These are phyloP conservation scores for Tenthredo distinguenda DNA, from an alignment of 2,888 invertebrate genomes.

Conservation along the genomic window DNA sequence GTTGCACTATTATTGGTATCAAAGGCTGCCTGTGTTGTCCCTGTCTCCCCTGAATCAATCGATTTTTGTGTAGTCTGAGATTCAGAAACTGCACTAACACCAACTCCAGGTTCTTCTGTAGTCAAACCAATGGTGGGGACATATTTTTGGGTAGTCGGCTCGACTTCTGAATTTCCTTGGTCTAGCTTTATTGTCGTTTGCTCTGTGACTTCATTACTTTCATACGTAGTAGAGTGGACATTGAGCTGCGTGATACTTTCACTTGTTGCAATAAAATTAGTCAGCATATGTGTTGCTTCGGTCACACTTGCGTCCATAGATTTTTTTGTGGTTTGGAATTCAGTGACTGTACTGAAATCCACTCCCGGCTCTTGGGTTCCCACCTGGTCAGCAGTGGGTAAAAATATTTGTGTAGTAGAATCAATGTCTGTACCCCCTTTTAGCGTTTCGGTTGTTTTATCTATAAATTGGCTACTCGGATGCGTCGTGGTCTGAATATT, in stretches of 20 bases:
- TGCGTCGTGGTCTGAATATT: not conserved
- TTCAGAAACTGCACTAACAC: not conserved
- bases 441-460: not conserved
- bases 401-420: not conserved
- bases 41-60: not conserved
- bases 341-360: constrained; percentile 79
- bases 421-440: not conserved
- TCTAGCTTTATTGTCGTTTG: constrained; percentile 5
- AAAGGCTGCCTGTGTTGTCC: not conserved
- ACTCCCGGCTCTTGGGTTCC: constrained; percentile 56
- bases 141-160: not conserved
- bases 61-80: constrained; percentile 20
- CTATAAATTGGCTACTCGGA: not conserved
- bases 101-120: not conserved
- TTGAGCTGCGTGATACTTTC: not conserved
- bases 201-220: not conserved
- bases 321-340: constrained; percentile 76
- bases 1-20: constrained; percentile 1
- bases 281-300: constrained; percentile 57
- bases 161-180: constrained; percentile 1
- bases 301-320: constrained; percentile 69
- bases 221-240: not conserved
- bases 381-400: not conserved
- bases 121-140: not conserved
- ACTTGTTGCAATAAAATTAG: not conserved